Percentiles rank a stretch among this genome's conserved stretches.
Evolutionary conservation across 2,113 vertebrate genomes (phyloP).

Genomic region (Excalfactoria chinensis): DNA sequence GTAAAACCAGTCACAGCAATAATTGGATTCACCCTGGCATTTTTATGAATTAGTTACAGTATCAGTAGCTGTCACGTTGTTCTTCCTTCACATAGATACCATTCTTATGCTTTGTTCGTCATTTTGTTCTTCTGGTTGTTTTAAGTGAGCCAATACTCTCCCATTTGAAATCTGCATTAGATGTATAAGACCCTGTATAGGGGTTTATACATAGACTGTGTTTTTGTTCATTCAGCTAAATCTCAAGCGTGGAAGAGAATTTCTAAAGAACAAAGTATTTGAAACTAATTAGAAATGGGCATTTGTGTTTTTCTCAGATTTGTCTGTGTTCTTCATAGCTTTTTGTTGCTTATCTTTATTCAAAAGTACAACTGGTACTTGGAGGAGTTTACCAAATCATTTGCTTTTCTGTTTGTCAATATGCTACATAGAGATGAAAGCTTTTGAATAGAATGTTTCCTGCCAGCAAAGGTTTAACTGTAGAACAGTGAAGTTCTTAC

Average conservation of each 20-base stretch:
- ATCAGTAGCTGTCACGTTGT: neutral
- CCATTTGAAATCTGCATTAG: slow-evolving; percentile 40
- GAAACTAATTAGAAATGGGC: neutral
- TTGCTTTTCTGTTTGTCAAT: slow-evolving; percentile 25
- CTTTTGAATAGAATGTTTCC: slow-evolving; percentile 17
- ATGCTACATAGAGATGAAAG: neutral
- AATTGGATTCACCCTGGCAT: slow-evolving; percentile 2
- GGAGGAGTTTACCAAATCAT: neutral
- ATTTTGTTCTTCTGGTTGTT: slow-evolving; percentile 5
- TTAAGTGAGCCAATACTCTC: neutral
- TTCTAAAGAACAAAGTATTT: neutral
- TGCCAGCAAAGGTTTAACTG: slow-evolving; percentile 40
- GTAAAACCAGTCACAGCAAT: slow-evolving; percentile 9
- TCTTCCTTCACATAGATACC: neutral
- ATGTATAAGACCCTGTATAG: neutral
- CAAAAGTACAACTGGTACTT: slow-evolving; percentile 16
- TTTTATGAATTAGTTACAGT: neutral
- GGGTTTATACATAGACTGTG: neutral
- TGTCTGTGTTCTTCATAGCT: neutral
- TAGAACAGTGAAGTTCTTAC: neutral
- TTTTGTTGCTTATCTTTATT: slow-evolving; percentile 45
- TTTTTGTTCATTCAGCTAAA: neutral
- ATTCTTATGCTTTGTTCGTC: neutral
- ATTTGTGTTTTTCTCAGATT: slow-evolving; percentile 1
- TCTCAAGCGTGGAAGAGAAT: neutral